phyloP scores from a whole-genome alignment of 2,888 invertebrate species.

The Capitulum mitella region DNA sequence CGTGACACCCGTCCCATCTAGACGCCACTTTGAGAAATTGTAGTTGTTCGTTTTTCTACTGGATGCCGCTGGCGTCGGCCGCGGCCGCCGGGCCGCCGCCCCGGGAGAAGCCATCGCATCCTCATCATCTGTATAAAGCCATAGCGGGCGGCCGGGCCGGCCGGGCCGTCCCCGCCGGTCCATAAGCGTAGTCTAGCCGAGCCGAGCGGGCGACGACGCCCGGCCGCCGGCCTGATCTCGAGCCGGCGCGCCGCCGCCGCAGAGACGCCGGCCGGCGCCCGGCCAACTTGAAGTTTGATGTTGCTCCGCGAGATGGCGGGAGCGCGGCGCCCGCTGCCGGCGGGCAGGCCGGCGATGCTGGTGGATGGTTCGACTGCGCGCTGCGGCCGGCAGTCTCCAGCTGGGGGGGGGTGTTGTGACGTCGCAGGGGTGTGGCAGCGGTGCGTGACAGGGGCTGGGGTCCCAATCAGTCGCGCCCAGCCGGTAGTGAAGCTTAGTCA shows the following conservation, averaged over 20 bases:
- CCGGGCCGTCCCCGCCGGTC: not conserved
- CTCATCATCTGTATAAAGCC: not conserved
- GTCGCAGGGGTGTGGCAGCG: no score
- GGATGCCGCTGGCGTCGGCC: not conserved
- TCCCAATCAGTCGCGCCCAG: not conserved
- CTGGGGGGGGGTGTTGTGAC: not conserved
- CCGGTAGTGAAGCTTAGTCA: not conserved
- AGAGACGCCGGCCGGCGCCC: no score
- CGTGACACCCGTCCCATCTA: constrained; percentile 21
- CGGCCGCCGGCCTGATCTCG: not conserved
- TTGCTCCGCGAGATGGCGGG: no score
- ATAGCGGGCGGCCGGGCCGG: not conserved
- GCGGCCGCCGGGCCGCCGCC: not conserved
- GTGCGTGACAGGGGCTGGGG: no score
- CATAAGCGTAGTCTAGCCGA: not conserved
- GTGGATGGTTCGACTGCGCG: no score
- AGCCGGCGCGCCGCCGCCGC: no score
- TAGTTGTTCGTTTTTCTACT: constrained; percentile 23
- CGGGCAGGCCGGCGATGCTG: no score
- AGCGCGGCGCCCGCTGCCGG: no score
- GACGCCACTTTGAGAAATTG: not conserved
- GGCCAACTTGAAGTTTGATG: no score
- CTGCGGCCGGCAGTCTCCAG: not conserved
- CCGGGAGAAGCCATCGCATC: not conserved
- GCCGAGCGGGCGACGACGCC: not conserved